A percentile compares a stretch with the other conserved stretches of the same genome.
These are phyloP conservation scores for Metallyticus violacea DNA, from an alignment of 2,888 invertebrate species.

Conservation along the genomic window DNA sequence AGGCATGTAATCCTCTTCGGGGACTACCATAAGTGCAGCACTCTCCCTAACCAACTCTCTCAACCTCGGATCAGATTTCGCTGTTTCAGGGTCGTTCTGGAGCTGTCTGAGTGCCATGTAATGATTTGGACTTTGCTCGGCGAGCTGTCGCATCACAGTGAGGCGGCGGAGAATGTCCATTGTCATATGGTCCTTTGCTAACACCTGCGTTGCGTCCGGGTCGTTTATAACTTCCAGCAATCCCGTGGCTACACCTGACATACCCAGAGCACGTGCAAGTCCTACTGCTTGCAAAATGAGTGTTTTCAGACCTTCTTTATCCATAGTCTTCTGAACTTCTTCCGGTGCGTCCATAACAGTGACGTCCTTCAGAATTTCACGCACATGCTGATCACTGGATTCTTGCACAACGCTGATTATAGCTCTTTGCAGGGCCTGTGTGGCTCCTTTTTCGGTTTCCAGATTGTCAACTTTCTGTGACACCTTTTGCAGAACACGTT, in stretches of 20 bases:
- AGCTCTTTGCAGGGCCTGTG: conserved; percentile 63
- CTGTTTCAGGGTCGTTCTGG: conserved; percentile 63
- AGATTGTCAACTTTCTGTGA: conserved; percentile 59
- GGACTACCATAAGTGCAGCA: conserved; percentile 65
- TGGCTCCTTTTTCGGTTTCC: conserved; percentile 62
- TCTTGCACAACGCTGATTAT: conserved; percentile 64
- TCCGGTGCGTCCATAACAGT: conserved; percentile 42
- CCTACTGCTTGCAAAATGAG: conserved; percentile 64
- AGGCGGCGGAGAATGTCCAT: conserved; percentile 66
- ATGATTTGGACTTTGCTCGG: conserved; percentile 62
- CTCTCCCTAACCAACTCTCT: conserved; percentile 70
- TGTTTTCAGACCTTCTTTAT: conserved; percentile 41
- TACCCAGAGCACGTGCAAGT: conserved; percentile 66
- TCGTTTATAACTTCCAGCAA: conserved; percentile 55
- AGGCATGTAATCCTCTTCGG: conserved; percentile 53
- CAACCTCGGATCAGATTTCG: conserved; percentile 65
- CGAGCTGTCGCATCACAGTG: conserved; percentile 68
- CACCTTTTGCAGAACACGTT: conserved; percentile 59
- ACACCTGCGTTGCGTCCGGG: conserved; percentile 54
- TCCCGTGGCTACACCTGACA: conserved; percentile 60
- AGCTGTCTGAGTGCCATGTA: conserved; percentile 60
- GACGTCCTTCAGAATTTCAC: conserved; percentile 53
- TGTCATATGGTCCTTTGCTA: conserved; percentile 58
- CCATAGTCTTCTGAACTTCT: conserved; percentile 41
- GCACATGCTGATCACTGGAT: conserved; percentile 57